These are phyloP conservation scores for Metellina segmentata DNA, from an alignment of 2,888 invertebrate species.

Conservation along the genomic window DNA sequence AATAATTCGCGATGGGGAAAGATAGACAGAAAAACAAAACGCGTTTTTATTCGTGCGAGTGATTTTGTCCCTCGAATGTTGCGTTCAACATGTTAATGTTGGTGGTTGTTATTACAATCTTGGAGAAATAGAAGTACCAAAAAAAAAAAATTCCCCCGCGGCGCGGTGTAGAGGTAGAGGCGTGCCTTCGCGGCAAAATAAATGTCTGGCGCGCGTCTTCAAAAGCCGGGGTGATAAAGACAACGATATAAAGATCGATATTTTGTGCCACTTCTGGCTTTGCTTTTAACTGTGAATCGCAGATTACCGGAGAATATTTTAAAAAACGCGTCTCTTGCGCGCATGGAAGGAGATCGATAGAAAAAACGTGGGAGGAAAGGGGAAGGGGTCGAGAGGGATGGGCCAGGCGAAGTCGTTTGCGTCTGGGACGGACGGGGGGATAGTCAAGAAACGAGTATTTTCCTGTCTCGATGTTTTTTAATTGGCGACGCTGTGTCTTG, in stretches of 20 bases:
- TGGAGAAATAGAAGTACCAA: conserved; percentile 6
- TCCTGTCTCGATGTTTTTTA: conserved; percentile 33
- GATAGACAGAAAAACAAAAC: conserved; percentile 16
- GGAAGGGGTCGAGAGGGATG: conserved; percentile 28
- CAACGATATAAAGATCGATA: conserved; percentile 76
- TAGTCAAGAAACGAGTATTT: conserved; percentile 33
- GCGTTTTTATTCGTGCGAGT: conserved; percentile 12
- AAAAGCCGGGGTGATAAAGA: conserved; percentile 54
- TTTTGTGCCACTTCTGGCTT: conserved; percentile 73
- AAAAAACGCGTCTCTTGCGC: conserved; percentile 49
- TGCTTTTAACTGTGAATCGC: conserved; percentile 76
- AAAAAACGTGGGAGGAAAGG: conserved; percentile 66
- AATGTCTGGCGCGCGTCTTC: conserved; percentile 73
- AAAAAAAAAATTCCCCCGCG: conserved; percentile 66
- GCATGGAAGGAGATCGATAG: conserved; percentile 75
- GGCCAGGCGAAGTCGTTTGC: not conserved
- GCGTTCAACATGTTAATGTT: conserved; percentile 59
- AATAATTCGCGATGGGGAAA: conserved; percentile 36
- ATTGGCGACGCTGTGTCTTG: conserved; percentile 26
- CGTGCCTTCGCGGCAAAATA: conserved; percentile 64
- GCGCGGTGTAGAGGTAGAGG: conserved; percentile 71
- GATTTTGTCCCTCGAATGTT: conserved; percentile 12
- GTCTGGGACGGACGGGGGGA: conserved; percentile 2
- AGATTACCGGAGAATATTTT: conserved; percentile 74
- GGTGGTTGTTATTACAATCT: conserved; percentile 67